Conservation (phyloP, 2,113 vertebrate species). For the Xenopus borealis region DNA sequence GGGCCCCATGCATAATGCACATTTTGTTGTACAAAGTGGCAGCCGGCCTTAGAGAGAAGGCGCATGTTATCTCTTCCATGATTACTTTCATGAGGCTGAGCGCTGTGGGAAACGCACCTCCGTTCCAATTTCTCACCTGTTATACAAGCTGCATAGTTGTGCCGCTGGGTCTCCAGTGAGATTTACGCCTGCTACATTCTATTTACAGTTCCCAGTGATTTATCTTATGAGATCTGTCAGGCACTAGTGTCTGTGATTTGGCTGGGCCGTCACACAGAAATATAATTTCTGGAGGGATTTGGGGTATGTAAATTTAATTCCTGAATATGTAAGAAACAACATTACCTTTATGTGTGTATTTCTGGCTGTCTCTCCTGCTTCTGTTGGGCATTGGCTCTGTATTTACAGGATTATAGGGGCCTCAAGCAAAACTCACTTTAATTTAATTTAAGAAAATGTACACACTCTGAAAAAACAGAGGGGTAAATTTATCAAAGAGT, state of each 20-base stretch:
- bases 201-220: conserved; percentile 42
- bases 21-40: conserved; percentile 18
- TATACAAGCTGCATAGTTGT: conserved; percentile 39
- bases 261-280: conserved; percentile 31
- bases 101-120: conserved; percentile 27
- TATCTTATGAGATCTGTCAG: conserved; percentile 44
- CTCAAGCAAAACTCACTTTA: too few relatives aligned
- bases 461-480: too few relatives aligned
- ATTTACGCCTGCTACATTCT: conserved; percentile 44
- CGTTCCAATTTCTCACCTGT: conserved; percentile 46
- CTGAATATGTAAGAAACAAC: conserved; percentile 10
- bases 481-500: too few relatives aligned
- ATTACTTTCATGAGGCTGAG: conserved; percentile 31
- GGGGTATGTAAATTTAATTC: conserved; percentile 32
- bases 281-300: conserved; percentile 27
- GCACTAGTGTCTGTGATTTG: conserved; percentile 32
- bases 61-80: neutral
- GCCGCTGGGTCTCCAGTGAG: conserved; percentile 37
- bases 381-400: too few relatives aligned
- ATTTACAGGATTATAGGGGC: too few relatives aligned
- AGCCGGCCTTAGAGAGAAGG: conserved; percentile 25
- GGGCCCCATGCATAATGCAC: too few relatives aligned
- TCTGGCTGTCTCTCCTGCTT: too few relatives aligned
- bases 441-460: too few relatives aligned
- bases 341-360: neutral